Evolutionary conservation across 2,797 vertebrate genomes (phyloP).

Genomic region (Notamacropus eugenii): DNA sequence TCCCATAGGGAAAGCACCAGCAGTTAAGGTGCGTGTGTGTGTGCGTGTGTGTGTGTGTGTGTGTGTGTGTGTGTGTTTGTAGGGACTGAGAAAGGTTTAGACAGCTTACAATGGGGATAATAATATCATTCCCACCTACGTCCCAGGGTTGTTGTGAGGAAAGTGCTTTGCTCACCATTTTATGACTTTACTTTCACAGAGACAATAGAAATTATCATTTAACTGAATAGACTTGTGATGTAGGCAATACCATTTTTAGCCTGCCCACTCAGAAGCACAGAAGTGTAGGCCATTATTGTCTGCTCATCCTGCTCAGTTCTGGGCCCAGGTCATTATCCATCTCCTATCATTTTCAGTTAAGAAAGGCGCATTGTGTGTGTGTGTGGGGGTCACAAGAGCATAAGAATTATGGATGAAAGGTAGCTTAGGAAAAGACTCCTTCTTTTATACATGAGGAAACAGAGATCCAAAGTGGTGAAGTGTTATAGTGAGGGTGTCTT

Average conservation of each 20-base stretch:
- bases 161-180: conserved; percentile 55
- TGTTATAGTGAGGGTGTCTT: neutral
- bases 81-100: neutral
- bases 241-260: conserved; percentile 61
- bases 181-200: conserved; percentile 74
- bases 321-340: neutral
- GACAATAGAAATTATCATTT: conserved; percentile 77
- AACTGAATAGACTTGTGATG: conserved; percentile 77
- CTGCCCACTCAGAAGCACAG: neutral
- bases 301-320: neutral
- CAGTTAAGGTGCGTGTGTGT: neutral
- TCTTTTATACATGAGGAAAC: neutral
- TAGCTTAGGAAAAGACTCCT: neutral
- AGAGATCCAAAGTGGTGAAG: neutral
- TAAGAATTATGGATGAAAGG: neutral
- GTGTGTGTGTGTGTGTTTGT: neutral
- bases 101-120: neutral
- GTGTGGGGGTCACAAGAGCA: neutral
- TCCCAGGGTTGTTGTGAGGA: neutral
- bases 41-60: neutral
- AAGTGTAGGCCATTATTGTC: neutral
- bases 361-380: neutral
- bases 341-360: neutral
- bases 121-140: neutral
- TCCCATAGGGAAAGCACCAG: neutral